Base-by-base conservation (phyloP, 2,888 invertebrate species). In the Drosophila neoperkinsi region DNA sequence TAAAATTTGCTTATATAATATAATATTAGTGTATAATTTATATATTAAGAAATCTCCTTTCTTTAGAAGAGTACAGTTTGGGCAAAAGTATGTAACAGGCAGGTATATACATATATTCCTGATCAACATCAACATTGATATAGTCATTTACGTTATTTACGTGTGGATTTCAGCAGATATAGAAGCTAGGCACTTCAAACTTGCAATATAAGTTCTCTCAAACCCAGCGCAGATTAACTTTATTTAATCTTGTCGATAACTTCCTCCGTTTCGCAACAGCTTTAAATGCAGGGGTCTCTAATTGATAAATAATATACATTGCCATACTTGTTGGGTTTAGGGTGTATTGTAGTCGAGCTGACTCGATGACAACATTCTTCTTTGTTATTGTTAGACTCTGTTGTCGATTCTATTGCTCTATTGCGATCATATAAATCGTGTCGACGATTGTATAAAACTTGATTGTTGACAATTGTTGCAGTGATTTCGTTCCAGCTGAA, bases 381-480 rank as follows among this genome's bases (percentile, higher is more conserved):
- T 33, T 18, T 31, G 50, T n/a, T 31, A 25, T 21, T 49, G 38
- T 21, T 38, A 52, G 41, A 60, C 38, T 46, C 16, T 18, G 51
- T 18, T 60, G 60, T 60, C n/a, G 46, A 52, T 55, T 65, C 61
- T 25, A 25, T 25, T 46, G 64, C 56, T 60, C 31, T 49, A 70
- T 62, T 74, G 69, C 59, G 77, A 81, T 71, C 71, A 72, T 69
- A 88, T 81, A 81, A 77, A 81, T 88, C 59, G 83, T 61, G 50
- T 60, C 71, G 56, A 67, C 69, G 78, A 83, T 86, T 72, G 62
- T 61, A 63, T 70, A 73, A 58, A 81, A 67, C 71, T 76, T 60
- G 67, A 82, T 77, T 73, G 84, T 74, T 74, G 87, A 84, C 89
- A 86, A 87, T 79, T 34, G 71, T 51, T 59, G 77, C 84, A 33